Conservation (phyloP, 2,888 invertebrate genomes). For the Caenorhabditis drosophilae region DNA sequence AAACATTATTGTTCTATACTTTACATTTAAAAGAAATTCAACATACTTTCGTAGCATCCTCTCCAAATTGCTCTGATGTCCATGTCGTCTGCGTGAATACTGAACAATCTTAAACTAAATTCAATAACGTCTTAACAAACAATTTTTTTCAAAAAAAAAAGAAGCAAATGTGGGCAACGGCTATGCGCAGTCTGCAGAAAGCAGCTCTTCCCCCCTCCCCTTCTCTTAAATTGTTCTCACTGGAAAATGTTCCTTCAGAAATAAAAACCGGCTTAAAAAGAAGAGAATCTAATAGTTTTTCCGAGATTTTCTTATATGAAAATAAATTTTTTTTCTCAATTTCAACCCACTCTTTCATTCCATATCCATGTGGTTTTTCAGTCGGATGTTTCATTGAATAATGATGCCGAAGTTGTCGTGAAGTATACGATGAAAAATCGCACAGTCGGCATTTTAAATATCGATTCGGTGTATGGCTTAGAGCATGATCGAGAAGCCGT, state of each 20-base stretch:
- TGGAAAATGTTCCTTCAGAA: too few species aligned
- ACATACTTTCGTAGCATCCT: slow-evolving; percentile 15
- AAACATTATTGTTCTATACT: neutral
- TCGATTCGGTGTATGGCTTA: slow-evolving; percentile 4
- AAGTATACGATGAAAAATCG: slow-evolving; percentile 2
- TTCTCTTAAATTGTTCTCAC: too few species aligned
- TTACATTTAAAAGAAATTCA: neutral
- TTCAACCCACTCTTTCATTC: slow-evolving; percentile 11
- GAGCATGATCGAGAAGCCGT: slow-evolving; percentile 21
- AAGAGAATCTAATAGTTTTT: too few species aligned
- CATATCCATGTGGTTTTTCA: slow-evolving; percentile 4
- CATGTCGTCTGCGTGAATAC: slow-evolving; percentile 5
- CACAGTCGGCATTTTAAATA: slow-evolving; percentile 9
- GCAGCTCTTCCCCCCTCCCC: too few species aligned
- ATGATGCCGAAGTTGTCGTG: slow-evolving; percentile 16
- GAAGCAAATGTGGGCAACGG: too few species aligned
- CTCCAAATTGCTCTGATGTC: slow-evolving; percentile 6
- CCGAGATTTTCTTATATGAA: neutral
- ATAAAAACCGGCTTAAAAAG: too few species aligned
- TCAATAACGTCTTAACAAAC: too few species aligned
- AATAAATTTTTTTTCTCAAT: too few species aligned
- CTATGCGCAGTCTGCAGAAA: too few species aligned
- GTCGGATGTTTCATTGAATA: slow-evolving; percentile 4
- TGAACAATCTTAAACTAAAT: slow-evolving; percentile 17
- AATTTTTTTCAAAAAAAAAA: too few species aligned